Evolutionary conservation across 2,888 invertebrate species (phyloP).

Genomic region (Philonicus albiceps): DNA sequence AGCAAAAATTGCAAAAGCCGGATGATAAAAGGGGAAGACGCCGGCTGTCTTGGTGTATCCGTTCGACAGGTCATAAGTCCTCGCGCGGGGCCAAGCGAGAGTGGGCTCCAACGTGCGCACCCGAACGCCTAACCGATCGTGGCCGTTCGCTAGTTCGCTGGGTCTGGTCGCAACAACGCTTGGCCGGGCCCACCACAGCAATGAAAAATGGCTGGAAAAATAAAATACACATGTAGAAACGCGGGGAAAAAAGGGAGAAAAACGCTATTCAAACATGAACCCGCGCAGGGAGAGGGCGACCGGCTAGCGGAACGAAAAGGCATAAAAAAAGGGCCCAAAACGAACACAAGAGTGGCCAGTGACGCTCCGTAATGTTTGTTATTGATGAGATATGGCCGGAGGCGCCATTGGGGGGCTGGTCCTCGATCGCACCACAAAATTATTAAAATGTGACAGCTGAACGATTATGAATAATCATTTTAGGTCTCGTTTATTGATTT

Average conservation of each 20-base stretch:
- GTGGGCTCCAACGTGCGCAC: not conserved
- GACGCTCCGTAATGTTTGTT: constrained; percentile 51
- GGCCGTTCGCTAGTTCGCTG: not conserved
- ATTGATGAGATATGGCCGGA: constrained; percentile 59
- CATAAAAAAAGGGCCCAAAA: not conserved
- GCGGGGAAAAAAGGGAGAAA: not conserved
- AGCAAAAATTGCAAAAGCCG: not conserved
- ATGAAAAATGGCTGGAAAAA: constrained; percentile 34
- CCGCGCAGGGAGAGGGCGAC: not conserved
- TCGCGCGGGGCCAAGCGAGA: constrained; percentile 2
- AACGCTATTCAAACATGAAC: not conserved
- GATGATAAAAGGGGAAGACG: not conserved
- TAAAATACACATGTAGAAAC: not conserved
- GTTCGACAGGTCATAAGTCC: constrained; percentile 40
- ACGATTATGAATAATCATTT: constrained; percentile 59
- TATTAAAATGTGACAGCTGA: constrained; percentile 60
- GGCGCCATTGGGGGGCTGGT: constrained; percentile 58
- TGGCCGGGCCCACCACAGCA: constrained; percentile 7
- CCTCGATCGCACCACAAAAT: constrained; percentile 58
- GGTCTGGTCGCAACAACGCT: not conserved
- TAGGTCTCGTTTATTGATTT: constrained; percentile 52
- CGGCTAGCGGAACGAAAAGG: not conserved
- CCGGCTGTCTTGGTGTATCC: not conserved
- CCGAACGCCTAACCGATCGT: not conserved
- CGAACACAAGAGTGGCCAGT: not conserved